Base-by-base conservation (phyloP, 64 coral and sea anemone genomes). In the Stylophora pistillata region DNA sequence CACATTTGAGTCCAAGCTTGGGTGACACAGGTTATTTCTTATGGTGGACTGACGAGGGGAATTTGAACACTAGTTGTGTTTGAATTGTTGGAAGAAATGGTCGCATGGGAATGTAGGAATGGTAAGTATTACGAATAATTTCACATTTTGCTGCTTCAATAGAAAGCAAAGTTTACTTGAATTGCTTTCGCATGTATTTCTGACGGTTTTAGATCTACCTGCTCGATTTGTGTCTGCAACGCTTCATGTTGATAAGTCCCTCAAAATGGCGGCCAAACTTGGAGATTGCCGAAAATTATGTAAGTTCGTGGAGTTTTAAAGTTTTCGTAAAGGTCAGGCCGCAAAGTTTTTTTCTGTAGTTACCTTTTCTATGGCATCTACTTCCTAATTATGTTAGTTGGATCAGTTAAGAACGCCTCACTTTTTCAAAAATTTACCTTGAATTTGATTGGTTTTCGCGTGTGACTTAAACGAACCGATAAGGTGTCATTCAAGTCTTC, bases 261-360 rank as follows among this genome's bases (percentile, higher is more conserved):
- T 77, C 52, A 77, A 77, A 77, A 56, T 77, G 47, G 74, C 34
- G 74, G 74, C 74, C 74, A 77, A 77, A 77, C 74, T 55, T 77
- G 74, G 74, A 77, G 74, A 77, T 77, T 77, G 37, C 74, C 74
- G 74, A 77, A 77, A 77, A 77, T 77, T 55, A 77, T 11, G 74
- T 77, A 77, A 55, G 74, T 77, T 77, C 74, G 53, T 34, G 74
- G 74, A 77, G 74, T 77, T 77, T 18, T 78, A 78, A 78, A 78
- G 54, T 78, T 78, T 57, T 79, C 21, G 56, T 79, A 79, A 79
- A 79, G 77, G 77, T 79, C 77, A 55, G 77, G 77, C 55, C 54
- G 77, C 77, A 58, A 79, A 57, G 77, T 59, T 79, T 79, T 58
- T 79, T 79, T 79, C 77, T 79, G 77, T 79, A 79, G 77, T 79